These are phyloP conservation scores for Hoplodrina blanda DNA, from an alignment of 2,888 invertebrate genomes.

Conservation along the genomic window DNA sequence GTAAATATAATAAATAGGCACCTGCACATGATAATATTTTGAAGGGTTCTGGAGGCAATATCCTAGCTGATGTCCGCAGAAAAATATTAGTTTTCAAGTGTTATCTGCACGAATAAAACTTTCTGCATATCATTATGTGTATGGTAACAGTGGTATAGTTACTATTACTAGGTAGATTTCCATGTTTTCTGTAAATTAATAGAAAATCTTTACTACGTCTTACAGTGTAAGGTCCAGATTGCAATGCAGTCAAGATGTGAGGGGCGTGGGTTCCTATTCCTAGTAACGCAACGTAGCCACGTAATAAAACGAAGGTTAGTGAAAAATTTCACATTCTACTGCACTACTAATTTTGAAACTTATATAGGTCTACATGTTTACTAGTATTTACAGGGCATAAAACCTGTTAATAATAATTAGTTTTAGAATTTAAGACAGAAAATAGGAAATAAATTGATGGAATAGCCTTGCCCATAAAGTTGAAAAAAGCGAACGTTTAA, in stretches of 20 bases:
- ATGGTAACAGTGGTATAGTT: no score
- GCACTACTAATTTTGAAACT: conserved; percentile 12
- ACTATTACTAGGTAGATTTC: not conserved
- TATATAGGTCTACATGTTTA: conserved; percentile 4
- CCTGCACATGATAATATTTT: no score
- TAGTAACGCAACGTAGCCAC: not conserved
- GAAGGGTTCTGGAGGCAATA: no score
- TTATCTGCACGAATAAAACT: not conserved
- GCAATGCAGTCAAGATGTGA: conserved; percentile 5
- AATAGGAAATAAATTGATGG: no score
- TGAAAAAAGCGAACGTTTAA: no score
- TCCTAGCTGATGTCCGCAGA: not conserved
- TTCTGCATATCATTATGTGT: no score
- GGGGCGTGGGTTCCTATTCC: conserved; percentile 1
- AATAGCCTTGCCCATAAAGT: no score
- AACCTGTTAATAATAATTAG: no score
- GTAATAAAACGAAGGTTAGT: conserved; percentile 3
- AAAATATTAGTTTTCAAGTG: not conserved
- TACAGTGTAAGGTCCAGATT: conserved; percentile 6
- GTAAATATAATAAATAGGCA: no score
- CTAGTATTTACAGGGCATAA: not conserved
- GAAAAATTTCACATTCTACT: conserved; percentile 3
- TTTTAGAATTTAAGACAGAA: no score
- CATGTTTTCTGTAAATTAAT: not conserved
- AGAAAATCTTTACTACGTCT: not conserved